Percentiles rank a stretch among this genome's conserved stretches.
phyloP scores from a whole-genome alignment of 2,888 invertebrate species.

The Caenorhabditis afra region DNA sequence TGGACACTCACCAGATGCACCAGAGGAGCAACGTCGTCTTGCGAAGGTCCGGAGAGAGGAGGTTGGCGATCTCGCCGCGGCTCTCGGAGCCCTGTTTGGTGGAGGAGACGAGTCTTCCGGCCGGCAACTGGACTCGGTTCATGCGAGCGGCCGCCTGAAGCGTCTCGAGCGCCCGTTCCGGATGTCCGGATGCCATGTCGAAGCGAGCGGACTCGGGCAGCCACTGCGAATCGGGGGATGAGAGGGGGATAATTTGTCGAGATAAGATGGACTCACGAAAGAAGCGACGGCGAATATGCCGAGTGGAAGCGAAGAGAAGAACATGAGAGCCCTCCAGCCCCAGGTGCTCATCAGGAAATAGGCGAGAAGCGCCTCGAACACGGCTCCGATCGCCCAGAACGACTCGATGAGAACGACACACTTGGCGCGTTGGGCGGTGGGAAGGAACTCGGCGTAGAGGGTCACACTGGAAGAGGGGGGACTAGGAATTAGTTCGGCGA shows the following conservation, averaged over 20 bases:
- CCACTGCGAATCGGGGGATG: constrained; percentile 90
- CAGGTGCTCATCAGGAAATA: constrained; percentile 92
- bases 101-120: constrained; percentile 89
- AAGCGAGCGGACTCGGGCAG: constrained; percentile 93
- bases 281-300: constrained; percentile 85
- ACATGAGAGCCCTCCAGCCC: constrained; percentile 93
- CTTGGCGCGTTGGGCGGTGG: constrained; percentile 93
- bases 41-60: constrained; percentile 87
- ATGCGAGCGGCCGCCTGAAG: constrained; percentile 87
- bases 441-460: constrained; percentile 94
- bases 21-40: constrained; percentile 91
- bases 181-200: constrained; percentile 90
- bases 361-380: constrained; percentile 92
- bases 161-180: constrained; percentile 90
- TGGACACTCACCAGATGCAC: constrained; percentile 89
- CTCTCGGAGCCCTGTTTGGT: constrained; percentile 70
- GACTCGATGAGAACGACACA: constrained; percentile 96
- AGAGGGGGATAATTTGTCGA: neutral
- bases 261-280: constrained; percentile 52
- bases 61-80: constrained; percentile 81
- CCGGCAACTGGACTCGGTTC: constrained; percentile 91
- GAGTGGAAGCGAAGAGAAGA: constrained; percentile 92
- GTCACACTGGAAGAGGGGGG: constrained; percentile 89
- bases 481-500: too few relatives aligned
- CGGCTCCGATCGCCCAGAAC: constrained; percentile 96